phyloP scores from a whole-genome alignment of 2,888 invertebrate species.

The Lordiphosa andalusiaca region DNA sequence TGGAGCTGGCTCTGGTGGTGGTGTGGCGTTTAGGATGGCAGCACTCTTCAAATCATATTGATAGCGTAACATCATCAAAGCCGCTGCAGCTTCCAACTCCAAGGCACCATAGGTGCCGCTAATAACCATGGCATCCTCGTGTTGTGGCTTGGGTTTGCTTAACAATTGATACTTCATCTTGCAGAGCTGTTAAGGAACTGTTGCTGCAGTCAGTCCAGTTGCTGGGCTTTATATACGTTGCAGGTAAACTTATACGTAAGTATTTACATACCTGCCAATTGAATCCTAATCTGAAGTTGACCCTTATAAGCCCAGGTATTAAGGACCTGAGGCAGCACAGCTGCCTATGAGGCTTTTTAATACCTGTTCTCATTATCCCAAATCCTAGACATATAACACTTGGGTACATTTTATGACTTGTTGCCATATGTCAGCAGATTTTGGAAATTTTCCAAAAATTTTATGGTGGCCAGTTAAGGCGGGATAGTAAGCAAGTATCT shows the following conservation, averaged over 20 bases:
- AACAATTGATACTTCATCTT: constrained; percentile 5
- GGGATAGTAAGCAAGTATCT: too few species aligned
- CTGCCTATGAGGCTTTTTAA: background rate
- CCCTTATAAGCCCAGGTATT: constrained; percentile 6
- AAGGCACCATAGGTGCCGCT: constrained; percentile 18
- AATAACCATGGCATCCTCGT: background rate
- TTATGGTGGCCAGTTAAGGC: too few species aligned
- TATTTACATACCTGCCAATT: constrained; percentile 4
- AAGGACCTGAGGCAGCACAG: background rate
- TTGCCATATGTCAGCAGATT: background rate
- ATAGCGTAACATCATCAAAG: constrained; percentile 57
- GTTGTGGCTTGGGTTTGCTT: background rate
- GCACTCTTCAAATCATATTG: constrained; percentile 33
- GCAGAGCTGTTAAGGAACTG: constrained; percentile 1
- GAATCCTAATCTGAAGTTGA: constrained; percentile 3
- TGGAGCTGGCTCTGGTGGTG: constrained; percentile 21
- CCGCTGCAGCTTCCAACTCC: constrained; percentile 62
- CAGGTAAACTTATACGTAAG: background rate
- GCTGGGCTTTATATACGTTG: background rate
- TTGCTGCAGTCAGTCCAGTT: background rate
- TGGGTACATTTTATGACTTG: background rate
- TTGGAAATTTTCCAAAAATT: too few species aligned
- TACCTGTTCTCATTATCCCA: constrained; percentile 1
- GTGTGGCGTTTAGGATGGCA: background rate
- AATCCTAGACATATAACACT: constrained; percentile 1